Base-by-base conservation (phyloP, 2,113 vertebrate genomes). In the Oceanites oceanicus region DNA sequence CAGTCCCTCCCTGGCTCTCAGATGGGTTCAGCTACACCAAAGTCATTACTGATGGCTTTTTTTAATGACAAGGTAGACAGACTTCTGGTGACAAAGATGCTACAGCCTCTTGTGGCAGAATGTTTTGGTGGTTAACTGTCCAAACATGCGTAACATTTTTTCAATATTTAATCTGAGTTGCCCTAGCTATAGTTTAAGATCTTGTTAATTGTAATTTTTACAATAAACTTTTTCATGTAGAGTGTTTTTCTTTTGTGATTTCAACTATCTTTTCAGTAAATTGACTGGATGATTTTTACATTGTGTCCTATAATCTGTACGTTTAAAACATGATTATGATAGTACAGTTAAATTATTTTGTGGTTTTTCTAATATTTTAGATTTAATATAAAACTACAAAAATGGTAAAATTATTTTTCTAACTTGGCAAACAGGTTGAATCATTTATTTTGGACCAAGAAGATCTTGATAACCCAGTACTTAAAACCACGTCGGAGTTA, bases 401-500 rank as follows among this genome's bases (percentile, higher is more conserved):
- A 91, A 42, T 73, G 10, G 5, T 97, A 88, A 96, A 42, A 63
- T 34, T 91, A 3, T 86, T 80, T 96, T 88, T 97, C 65, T 97
- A 30, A 91, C 80, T 98, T 92, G 62, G 15, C 79, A 71, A 97
- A 98, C 94, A 99, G 99, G 99, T 99, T 86, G 99, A 99, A 97
- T 99, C 99, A 45, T 99, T 99, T 97, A 99, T 99, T 98, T 98
- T 99, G 98, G 99, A 99, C 98, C 99, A 99, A 98, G 99, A 99
- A 97, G 99, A 99, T 98, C 98, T 99, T 97, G 99, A 99, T 98
- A 99, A 99, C 98, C 99, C 99, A 86, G 99, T 99, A 91, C 99
- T 99, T 97, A 99, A 99, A 98, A 99, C 99, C 9, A 99, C 99
- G 4, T 99, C 99, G 91, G 99, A 99, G 98, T 98, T 99, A 94